Conservation (phyloP, 2,113 vertebrate species). For the Myiozetetes cayanensis region DNA sequence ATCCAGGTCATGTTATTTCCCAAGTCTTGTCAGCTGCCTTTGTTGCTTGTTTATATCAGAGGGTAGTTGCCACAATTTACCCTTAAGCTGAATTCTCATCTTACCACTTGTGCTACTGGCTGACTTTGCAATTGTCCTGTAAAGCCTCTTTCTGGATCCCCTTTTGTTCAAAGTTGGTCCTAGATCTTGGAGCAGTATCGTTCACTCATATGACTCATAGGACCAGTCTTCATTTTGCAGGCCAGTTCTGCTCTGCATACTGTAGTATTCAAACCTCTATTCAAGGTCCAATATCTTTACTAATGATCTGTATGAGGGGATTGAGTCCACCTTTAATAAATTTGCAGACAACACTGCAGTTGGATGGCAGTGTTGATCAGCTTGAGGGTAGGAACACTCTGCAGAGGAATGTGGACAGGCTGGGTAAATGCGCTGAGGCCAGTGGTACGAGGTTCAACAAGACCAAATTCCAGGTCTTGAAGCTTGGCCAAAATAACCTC, state of each 20-base stretch:
- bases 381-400: background rate
- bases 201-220: background rate
- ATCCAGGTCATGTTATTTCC: background rate
- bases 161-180: background rate
- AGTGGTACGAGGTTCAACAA: background rate
- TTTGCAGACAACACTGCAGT: background rate
- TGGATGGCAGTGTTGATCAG: background rate
- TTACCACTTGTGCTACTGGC: background rate
- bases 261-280: background rate
- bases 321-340: accelerated
- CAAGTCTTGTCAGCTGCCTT: background rate
- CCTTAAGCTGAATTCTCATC: background rate
- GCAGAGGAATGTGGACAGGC: background rate
- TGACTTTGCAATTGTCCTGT: background rate
- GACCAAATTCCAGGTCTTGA: background rate
- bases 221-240: background rate
- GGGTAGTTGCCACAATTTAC: background rate
- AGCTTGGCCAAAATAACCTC: too few species aligned
- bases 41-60: background rate
- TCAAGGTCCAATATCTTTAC: background rate
- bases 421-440: accelerated
- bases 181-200: accelerated
- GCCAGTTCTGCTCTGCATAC: background rate
- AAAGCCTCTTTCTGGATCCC: background rate
- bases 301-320: background rate